phyloP scores from a whole-genome alignment of 2,888 invertebrate genomes.

The Apotomis capreana region DNA sequence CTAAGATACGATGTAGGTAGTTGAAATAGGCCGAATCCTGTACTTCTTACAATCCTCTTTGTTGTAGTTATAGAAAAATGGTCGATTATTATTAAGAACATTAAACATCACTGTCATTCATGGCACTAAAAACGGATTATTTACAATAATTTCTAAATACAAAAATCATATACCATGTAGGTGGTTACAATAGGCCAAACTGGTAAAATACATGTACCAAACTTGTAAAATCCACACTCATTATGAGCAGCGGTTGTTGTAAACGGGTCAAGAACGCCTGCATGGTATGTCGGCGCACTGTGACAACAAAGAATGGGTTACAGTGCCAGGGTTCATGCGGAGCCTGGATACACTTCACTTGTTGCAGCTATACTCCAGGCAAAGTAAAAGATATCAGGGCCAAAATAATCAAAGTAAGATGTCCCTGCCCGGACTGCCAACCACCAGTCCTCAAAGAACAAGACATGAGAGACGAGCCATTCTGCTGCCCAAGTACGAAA shows the following conservation, averaged over 20 bases:
- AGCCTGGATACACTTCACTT: conserved; percentile 69
- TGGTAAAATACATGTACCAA: background rate
- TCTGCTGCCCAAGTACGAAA: conserved; percentile 47
- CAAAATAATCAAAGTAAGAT: conserved; percentile 65
- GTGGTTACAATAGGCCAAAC: background rate
- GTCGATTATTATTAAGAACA: background rate
- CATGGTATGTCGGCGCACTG: conserved; percentile 67
- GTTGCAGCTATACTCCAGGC: conserved; percentile 71
- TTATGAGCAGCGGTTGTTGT: conserved; percentile 47
- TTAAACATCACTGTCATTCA: conserved; percentile 9
- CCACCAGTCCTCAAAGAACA: conserved; percentile 59
- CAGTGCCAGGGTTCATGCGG: conserved; percentile 71
- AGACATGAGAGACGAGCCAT: conserved; percentile 46
- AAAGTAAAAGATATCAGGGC: conserved; percentile 69
- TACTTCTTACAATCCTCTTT: background rate
- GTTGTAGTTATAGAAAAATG: background rate
- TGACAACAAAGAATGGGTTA: conserved; percentile 63
- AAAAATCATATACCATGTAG: conserved; percentile 12
- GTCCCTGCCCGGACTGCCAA: conserved; percentile 75
- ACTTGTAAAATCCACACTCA: background rate
- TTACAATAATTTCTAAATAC: background rate
- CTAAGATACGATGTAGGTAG: background rate
- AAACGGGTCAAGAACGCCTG: conserved; percentile 61
- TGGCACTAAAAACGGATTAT: background rate
- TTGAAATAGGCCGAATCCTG: background rate